phyloP scores from a whole-genome alignment of 2,113 vertebrate species.

The Solenodon paradoxus region DNA sequence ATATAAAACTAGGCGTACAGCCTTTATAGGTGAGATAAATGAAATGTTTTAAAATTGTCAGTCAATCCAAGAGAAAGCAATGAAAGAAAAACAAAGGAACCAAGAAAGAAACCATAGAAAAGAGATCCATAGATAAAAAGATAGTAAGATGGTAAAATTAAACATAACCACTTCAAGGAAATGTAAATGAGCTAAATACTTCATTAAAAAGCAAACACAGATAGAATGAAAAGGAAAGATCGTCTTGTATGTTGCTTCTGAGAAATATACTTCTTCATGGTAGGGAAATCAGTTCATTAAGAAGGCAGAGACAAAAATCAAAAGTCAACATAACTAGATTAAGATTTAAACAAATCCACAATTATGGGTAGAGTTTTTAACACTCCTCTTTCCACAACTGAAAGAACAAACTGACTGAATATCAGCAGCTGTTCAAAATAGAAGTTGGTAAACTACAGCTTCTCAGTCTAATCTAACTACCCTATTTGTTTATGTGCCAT shows the following conservation, averaged over 20 bases:
- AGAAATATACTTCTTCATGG: background rate
- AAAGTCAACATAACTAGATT: no score
- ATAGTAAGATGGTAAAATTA: background rate
- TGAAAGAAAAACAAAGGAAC: background rate
- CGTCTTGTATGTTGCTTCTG: background rate
- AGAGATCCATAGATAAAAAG: background rate
- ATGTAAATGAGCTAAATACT: background rate
- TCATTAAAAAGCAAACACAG: background rate
- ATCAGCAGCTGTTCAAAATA: background rate
- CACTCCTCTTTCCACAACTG: no score
- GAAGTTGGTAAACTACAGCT: background rate
- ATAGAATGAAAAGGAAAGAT: background rate
- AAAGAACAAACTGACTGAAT: background rate
- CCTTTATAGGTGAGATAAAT: background rate
- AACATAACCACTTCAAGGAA: background rate
- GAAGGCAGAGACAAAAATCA: no score
- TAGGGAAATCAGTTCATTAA: no score
- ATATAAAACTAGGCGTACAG: background rate
- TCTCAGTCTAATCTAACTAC: background rate
- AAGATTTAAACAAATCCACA: background rate
- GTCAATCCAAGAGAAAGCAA: background rate
- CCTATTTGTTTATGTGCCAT: background rate
- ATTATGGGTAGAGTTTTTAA: background rate
- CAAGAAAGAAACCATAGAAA: no score
- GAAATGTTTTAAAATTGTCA: background rate